A percentile compares a stretch with the other conserved stretches of the same genome.
Conservation (phyloP, 2,113 vertebrate genomes). For the Myiagra hebetior region DNA sequence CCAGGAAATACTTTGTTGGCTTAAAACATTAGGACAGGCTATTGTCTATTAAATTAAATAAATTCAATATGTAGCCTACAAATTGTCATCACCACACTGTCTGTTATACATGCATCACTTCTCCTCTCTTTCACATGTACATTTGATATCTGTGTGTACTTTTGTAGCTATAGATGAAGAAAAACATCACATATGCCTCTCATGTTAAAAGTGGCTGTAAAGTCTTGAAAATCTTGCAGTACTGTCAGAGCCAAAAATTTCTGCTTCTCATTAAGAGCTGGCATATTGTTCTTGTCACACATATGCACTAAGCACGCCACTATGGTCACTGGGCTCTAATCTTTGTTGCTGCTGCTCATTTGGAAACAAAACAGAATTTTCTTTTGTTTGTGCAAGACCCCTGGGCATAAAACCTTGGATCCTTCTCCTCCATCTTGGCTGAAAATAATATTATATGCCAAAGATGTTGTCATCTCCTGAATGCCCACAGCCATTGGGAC, state of each 20-base stretch:
- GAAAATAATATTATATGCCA: neutral
- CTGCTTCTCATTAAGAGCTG: slow-evolving; percentile 18
- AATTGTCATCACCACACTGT: neutral
- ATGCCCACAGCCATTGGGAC: neutral
- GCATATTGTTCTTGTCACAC: neutral
- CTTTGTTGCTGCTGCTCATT: slow-evolving; percentile 12
- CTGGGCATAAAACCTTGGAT: neutral
- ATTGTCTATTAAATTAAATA: slow-evolving; percentile 69
- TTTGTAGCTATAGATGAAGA: neutral
- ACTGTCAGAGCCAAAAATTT: neutral
- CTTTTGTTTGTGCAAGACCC: neutral
- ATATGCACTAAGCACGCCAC: neutral
- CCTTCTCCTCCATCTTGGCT: neutral
- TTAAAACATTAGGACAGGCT: slow-evolving; percentile 58
- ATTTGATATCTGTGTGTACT: neutral
- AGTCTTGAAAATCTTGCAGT: neutral
- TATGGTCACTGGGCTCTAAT: slow-evolving; percentile 4
- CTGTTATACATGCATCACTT: neutral
- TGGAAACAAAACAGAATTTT: neutral
- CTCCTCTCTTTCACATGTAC: neutral
- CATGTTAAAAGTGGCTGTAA: neutral
- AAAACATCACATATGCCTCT: neutral
- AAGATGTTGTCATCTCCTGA: neutral
- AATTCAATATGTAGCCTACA: slow-evolving; percentile 40
- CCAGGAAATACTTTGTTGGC: slow-evolving; percentile 50